These are phyloP conservation scores for Orestias chungarensis DNA, from an alignment of 2,797 vertebrate genomes.

Conservation along the genomic window DNA sequence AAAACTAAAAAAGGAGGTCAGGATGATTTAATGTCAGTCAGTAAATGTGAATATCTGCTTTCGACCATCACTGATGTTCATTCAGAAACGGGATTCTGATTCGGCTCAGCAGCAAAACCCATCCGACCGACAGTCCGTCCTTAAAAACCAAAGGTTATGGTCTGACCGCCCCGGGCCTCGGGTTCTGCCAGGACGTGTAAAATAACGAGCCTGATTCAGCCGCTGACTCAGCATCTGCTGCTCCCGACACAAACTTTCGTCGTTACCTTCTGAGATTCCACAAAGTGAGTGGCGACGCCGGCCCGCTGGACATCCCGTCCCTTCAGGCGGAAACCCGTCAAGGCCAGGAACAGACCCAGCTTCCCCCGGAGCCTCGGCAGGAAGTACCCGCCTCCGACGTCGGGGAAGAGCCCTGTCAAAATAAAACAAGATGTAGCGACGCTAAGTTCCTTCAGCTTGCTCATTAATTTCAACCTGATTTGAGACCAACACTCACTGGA, in stretches of 20 bases:
- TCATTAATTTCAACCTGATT: not conserved
- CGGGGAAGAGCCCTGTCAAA: constrained; percentile 91
- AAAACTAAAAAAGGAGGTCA: too few relatives aligned
- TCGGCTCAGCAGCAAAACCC: not conserved
- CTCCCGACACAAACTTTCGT: too few relatives aligned
- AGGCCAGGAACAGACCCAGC: constrained; percentile 88
- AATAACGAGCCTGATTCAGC: constrained; percentile 13
- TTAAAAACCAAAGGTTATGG: constrained; percentile 35
- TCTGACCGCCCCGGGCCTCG: constrained; percentile 36
- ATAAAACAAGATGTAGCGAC: constrained; percentile 10
- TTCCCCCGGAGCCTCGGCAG: constrained; percentile 90
- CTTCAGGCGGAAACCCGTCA: constrained; percentile 92
- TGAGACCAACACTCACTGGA: too few relatives aligned
- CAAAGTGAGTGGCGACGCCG: constrained; percentile 94
- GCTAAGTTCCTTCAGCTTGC: not conserved
- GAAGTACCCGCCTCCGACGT: constrained; percentile 96
- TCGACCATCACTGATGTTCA: not conserved
- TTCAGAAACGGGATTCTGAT: not conserved
- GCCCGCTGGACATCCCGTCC: constrained; percentile 90
- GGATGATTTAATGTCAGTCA: not conserved
- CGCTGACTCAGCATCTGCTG: constrained; percentile 44
- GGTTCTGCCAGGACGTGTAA: constrained; percentile 7
- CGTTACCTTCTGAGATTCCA: constrained; percentile 91
- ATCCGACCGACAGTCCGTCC: not conserved
- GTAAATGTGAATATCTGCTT: not conserved